Evolutionary conservation across 2,797 vertebrate genomes (phyloP).

Genomic region (Acipenser ruthenus): DNA sequence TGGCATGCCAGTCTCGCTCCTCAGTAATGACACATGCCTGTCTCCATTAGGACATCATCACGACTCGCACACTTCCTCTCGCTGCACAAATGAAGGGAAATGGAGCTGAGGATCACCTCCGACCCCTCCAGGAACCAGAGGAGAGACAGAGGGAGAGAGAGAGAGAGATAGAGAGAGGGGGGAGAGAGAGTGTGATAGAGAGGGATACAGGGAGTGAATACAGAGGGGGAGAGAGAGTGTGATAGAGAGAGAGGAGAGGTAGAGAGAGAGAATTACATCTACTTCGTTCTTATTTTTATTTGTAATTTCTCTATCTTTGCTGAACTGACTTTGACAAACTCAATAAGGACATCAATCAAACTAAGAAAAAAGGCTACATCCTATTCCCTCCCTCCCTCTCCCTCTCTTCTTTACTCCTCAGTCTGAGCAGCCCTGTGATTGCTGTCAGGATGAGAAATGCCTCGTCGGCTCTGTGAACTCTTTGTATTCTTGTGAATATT

Average conservation of each 20-base stretch:
- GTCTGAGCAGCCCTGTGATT: not conserved
- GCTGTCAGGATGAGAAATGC: not conserved
- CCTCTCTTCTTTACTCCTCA: not conserved
- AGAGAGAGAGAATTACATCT: too few species aligned
- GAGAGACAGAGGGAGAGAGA: not conserved
- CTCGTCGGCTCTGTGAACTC: not conserved
- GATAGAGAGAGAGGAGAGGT: not conserved
- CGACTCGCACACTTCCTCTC: not conserved
- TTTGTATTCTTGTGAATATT: conserved; percentile 1
- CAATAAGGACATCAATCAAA: too few species aligned
- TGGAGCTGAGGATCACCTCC: not conserved
- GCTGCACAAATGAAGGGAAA: not conserved
- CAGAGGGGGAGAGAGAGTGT: not conserved
- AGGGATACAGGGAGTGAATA: not conserved
- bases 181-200: too few species aligned
- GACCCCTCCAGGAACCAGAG: not conserved
- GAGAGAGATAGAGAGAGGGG: too few species aligned
- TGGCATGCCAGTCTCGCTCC: not conserved
- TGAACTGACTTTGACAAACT: not conserved
- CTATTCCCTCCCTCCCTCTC: too few species aligned
- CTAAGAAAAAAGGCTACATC: too few species aligned
- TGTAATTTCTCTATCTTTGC: not conserved
- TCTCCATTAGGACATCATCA: not conserved
- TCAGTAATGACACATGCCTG: not conserved
- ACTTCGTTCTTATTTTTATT: too few species aligned